Conservation (phyloP, 2,888 invertebrate genomes). For the Trichogramma evanescens region DNA sequence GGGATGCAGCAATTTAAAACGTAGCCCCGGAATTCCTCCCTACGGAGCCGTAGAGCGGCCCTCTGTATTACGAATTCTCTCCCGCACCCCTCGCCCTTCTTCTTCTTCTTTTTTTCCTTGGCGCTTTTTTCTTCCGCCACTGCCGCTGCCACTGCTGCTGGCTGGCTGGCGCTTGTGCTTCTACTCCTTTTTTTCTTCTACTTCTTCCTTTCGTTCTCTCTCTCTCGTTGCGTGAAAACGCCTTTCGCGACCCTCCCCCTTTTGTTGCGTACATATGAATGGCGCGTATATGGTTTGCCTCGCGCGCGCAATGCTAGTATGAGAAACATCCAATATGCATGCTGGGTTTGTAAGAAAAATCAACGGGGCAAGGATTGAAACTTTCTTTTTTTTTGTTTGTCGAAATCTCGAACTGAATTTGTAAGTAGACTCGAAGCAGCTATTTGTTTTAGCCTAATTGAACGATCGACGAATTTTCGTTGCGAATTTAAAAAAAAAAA, state of each 20-base stretch:
- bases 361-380: too few relatives aligned
- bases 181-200: neutral
- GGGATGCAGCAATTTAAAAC: conserved; percentile 50
- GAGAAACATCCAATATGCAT: too few relatives aligned
- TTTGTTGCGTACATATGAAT: neutral
- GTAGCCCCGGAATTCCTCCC: conserved; percentile 49
- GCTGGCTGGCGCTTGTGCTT: neutral
- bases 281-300: neutral
- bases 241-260: neutral
- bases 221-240: conserved; percentile 1
- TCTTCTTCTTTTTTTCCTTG: conserved; percentile 8
- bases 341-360: too few relatives aligned
- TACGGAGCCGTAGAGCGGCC: conserved; percentile 46
- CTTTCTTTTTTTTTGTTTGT: too few relatives aligned
- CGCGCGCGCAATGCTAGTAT: too few relatives aligned
- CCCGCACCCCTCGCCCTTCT: conserved; percentile 23
- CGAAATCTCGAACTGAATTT: too few relatives aligned
- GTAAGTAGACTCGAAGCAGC: too few relatives aligned
- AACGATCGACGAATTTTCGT: too few relatives aligned
- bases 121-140: conserved; percentile 12
- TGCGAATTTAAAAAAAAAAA: too few relatives aligned
- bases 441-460: too few relatives aligned
- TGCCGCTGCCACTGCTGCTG: neutral
- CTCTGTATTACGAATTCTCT: conserved; percentile 47
- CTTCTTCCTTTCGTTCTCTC: neutral